A percentile compares a stretch with the other conserved stretches of the same genome.
Evolutionary conservation across 2,113 vertebrate species (phyloP).

Genomic region (Cariama cristata): DNA sequence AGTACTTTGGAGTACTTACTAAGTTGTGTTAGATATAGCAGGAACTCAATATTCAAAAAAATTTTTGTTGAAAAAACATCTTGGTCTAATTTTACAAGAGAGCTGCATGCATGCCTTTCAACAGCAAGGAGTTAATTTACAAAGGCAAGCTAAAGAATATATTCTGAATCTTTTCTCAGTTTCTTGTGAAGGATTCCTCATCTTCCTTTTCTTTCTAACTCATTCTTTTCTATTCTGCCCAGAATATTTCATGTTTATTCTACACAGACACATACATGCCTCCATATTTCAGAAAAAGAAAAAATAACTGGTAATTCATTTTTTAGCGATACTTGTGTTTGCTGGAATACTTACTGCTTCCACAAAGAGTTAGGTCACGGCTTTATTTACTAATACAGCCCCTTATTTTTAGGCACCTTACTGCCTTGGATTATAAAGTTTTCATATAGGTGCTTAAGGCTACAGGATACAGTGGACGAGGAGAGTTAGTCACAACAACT

Average conservation of each 20-base stretch:
- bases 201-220: not conserved
- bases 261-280: not conserved
- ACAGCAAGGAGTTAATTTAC: not conserved
- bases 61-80: not conserved
- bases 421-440: not conserved
- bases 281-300: not conserved
- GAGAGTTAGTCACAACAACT: not conserved
- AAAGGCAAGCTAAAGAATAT: not conserved
- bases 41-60: not conserved
- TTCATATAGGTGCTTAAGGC: not conserved
- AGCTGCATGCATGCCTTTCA: not conserved
- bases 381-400: not conserved
- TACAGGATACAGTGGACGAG: not conserved
- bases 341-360: not conserved
- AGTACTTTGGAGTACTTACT: not conserved
- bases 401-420: not conserved
- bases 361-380: not conserved
- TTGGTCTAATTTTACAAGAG: not conserved
- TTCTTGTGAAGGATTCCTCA: not conserved
- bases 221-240: not conserved
- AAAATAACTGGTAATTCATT: not conserved
- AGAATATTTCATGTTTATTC: not conserved
- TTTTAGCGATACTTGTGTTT: not conserved
- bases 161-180: not conserved
- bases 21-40: not conserved